These are phyloP conservation scores for Trididemnum miniatum DNA, from an alignment of 23 tunicate genomes.

Conservation along the genomic window DNA sequence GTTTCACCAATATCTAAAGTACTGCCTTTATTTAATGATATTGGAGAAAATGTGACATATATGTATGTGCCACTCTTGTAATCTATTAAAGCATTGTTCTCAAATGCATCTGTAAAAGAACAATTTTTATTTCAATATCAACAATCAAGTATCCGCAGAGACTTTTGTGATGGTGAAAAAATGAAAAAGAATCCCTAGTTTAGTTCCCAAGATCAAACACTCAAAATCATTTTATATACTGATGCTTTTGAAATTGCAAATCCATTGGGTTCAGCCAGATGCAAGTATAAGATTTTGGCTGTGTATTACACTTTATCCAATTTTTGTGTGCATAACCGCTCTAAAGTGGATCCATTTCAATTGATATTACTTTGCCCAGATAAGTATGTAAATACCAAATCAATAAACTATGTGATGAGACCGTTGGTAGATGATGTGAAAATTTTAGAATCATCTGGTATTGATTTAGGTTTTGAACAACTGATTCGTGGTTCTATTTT, in stretches of 20 bases:
- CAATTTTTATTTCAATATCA: background rate
- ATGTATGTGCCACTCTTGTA: background rate
- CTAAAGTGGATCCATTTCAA: conserved; percentile 30
- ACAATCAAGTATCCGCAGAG: background rate
- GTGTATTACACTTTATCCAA: conserved; percentile 36
- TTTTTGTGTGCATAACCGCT: conserved; percentile 12
- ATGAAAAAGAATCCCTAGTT: conserved; percentile 3
- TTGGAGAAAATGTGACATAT: background rate
- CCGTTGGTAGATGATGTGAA: conserved; percentile 42
- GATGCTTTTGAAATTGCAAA: conserved; percentile 43
- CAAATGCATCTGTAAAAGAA: background rate
- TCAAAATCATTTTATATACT: conserved; percentile 21
- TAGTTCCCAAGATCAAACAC: background rate
- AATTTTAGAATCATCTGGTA: conserved; percentile 27
- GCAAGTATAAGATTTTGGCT: conserved; percentile 34
- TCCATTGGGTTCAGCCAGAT: conserved; percentile 26
- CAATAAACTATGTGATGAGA: background rate
- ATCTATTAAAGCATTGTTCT: background rate
- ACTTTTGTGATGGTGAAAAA: background rate
- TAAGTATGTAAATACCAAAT: background rate
- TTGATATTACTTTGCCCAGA: conserved; percentile 39
- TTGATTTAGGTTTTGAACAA: conserved; percentile 33
- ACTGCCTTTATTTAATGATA: background rate
- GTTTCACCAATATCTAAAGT: background rate
- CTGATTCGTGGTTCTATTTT: background rate